phyloP scores from a whole-genome alignment of 2,113 vertebrate species.

The Rhipidura dahli region DNA sequence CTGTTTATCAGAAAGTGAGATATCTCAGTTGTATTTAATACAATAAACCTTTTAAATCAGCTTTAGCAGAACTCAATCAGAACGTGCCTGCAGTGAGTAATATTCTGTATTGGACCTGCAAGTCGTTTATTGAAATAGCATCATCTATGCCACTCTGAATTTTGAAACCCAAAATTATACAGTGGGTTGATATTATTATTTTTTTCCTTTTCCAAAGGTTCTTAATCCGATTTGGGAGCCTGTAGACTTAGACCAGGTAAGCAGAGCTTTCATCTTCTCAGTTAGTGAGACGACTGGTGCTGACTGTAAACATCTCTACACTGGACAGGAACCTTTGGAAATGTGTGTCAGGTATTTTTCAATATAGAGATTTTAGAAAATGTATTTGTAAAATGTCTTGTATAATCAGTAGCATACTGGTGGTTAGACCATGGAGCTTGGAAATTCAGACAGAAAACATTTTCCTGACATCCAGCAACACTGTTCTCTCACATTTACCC shows the following conservation, averaged over 20 bases:
- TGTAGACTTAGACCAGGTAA: neutral
- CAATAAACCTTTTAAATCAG: constrained; percentile 54
- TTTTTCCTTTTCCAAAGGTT: neutral
- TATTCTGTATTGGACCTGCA: neutral
- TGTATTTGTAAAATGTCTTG: neutral
- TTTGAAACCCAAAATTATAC: neutral
- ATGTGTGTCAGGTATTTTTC: neutral
- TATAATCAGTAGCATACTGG: neutral
- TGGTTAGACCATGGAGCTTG: neutral
- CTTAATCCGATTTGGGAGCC: neutral
- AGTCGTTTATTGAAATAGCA: neutral
- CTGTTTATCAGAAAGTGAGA: neutral
- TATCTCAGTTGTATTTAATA: neutral
- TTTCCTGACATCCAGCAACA: neutral
- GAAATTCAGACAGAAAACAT: neutral
- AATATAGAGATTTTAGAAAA: neutral
- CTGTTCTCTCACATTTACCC: neutral
- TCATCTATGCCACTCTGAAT: neutral
- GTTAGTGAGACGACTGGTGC: neutral
- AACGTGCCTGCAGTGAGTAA: neutral
- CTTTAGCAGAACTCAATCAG: constrained; percentile 41
- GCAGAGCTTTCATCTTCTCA: neutral
- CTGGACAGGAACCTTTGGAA: neutral
- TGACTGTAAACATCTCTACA: neutral
- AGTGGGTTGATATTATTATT: neutral